Evolutionary conservation across 2,888 invertebrate genomes (phyloP), one percentile per base, ranked within the genome.

Genomic region (Leptinotarsa peninsularis): DNA sequence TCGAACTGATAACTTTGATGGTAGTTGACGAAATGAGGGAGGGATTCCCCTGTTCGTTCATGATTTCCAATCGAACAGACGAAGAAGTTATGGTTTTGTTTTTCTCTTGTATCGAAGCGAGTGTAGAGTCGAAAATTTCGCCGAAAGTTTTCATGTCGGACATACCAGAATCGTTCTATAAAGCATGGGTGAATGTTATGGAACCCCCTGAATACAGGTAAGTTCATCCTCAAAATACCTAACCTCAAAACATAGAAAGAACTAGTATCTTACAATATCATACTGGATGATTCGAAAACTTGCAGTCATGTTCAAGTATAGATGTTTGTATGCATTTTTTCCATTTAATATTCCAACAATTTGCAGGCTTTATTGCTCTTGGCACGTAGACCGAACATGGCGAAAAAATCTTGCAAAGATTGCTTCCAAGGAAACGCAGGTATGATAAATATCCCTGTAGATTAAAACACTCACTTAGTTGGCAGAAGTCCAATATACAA

Each of bases 341-440:
- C 43, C 3, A 49, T 49, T 67, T 21, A 7, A 67, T 21, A 17
- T 43, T 50, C 49, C 49, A 21, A 67, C 4, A 49, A 33, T 67
- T 68, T 68, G 23, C 15, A 68, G 54, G 54, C 21, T 68, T n/a
- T 54, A 54, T 33, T 54, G 54, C 43, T 27, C 33, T 5, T 68
- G 68, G 68, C 68, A 68, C 33, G 43, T 68, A 27, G 68, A 68
- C 68, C 52, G 50, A 33, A 54, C 52, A 21, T 68, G 68, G 68
- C 52, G 68, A 43, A 56, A 54, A 18, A 27, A 68, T 50, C 23
- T 68, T 1, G 4, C 54, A 14, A 27, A 68, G 33, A 68, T 68
- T 27, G 27, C 68, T 17, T 23, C 33, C 17, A 52, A 54, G 17
- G 33, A 54, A 52, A 68, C 49, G 4, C 54, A 68, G 18, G 68